Percentiles rank a stretch among this genome's conserved stretches.
Conservation (phyloP, 2,888 invertebrate species). For the Xestia rhomboidea region DNA sequence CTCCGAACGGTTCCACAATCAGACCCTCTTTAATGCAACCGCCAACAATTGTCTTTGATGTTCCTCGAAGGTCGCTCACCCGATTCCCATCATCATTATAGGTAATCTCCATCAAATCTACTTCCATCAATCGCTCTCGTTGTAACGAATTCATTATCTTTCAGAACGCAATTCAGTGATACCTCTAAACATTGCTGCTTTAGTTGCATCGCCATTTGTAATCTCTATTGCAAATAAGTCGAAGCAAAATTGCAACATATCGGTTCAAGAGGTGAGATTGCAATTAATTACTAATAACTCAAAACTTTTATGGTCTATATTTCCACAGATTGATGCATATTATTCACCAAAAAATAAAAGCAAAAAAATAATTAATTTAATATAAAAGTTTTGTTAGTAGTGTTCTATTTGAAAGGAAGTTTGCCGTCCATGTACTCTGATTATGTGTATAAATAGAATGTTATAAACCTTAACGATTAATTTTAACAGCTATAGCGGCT, state of each 20-base stretch:
- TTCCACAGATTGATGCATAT: conserved; percentile 18
- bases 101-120: conserved; percentile 35
- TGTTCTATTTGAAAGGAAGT: conserved; percentile 5
- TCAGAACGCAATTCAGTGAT: conserved; percentile 18
- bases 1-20: conserved; percentile 61
- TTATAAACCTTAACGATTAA: conserved; percentile 43
- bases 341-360: neutral
- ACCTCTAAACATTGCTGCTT: conserved; percentile 8
- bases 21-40: conserved; percentile 55
- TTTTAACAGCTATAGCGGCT: conserved; percentile 47
- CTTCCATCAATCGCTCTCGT: conserved; percentile 16
- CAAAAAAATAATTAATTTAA: neutral
- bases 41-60: conserved; percentile 54
- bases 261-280: conserved; percentile 49
- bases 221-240: conserved; percentile 54
- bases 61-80: conserved; percentile 54
- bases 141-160: conserved; percentile 25
- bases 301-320: conserved; percentile 33
- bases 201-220: conserved; percentile 31
- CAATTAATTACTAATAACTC: conserved; percentile 39
- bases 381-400: neutral
- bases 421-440: neutral
- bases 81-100: conserved; percentile 39
- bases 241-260: conserved; percentile 38
- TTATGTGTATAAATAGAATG: conserved; percentile 29